A percentile compares a stretch with the other conserved stretches of the same genome.
These are phyloP conservation scores for Chiroxiphia lanceolata DNA, from an alignment of 2,797 vertebrate genomes.

Conservation along the genomic window DNA sequence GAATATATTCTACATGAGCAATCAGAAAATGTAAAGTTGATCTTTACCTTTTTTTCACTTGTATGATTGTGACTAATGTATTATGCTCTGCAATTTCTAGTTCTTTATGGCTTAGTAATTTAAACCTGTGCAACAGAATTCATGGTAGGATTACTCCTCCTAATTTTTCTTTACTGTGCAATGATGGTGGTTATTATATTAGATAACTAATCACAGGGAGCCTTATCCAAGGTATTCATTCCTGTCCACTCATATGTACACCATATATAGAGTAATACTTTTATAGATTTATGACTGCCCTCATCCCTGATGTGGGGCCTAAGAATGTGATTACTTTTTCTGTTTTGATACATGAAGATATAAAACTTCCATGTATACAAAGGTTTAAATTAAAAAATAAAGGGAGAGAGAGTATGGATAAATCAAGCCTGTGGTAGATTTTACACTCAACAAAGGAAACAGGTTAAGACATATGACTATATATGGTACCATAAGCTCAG, in stretches of 20 bases:
- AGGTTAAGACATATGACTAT: background rate
- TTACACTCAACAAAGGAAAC: background rate
- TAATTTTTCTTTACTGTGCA: background rate
- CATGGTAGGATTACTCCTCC: background rate
- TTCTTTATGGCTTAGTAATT: background rate
- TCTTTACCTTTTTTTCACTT: background rate
- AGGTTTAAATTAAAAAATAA: background rate
- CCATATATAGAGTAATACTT: background rate
- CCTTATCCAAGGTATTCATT: background rate
- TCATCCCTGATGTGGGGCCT: background rate
- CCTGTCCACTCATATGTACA: background rate
- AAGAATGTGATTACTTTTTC: background rate
- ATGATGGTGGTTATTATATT: background rate
- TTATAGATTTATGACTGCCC: background rate
- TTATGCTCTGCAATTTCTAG: background rate
- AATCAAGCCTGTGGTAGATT: background rate
- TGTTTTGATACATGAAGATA: background rate
- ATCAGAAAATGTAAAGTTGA: background rate
- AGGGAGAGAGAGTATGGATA: background rate
- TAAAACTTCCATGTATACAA: background rate
- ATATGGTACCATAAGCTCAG: background rate
- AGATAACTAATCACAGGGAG: background rate
- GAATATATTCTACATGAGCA: background rate
- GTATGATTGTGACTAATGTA: background rate
- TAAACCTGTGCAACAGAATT: background rate